Evolutionary conservation across 2,797 vertebrate genomes (phyloP), one percentile per base, ranked within the genome.

Genomic region (Glossophaga mutica): DNA sequence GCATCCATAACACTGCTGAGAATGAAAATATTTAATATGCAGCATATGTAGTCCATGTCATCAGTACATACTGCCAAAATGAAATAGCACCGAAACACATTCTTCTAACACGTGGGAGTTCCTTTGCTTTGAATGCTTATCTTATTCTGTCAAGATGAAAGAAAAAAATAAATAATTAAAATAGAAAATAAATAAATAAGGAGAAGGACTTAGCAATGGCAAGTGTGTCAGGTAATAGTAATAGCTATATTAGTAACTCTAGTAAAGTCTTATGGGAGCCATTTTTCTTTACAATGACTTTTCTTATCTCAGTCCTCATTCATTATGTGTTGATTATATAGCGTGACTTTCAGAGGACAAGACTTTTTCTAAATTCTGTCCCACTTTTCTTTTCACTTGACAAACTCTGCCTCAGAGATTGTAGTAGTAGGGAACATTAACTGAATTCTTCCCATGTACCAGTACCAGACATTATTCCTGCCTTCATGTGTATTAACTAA

Each of bases 261-360:
- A 79, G 46, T 42, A n/a, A 82, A 82, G 32, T 42, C 52, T 77
- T 62, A 42, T 5, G 32, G 74, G 48, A 93, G 10, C 6, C 9
- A 62, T 73, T 96, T 87, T 67, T 79, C n/a, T 91, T n/a, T 87
- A 26, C 26, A 59, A 52, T 81, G 55, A 76, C 77, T 93, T 90
- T 52, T 88, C 22, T 55, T 59, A 68, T 44, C 9, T 87, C 70
- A 39, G 18, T 42, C 18, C 6, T 84, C 77, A 93, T 84, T 89
- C 32, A 68, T 93, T 76, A 32, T 55, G 29, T 91, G 44, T 85
- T 76, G 42, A 68, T 88, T 86, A 88, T 65, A 55, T 88, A 84
- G 67, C 12, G 68, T 48, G 77, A 90, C 42, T 44, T 96, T 78
- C 59, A 90, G 82, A 94, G 32, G 70, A 68, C 32, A 87, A 67